Conservation (phyloP, 2,888 invertebrate species). For the Liopterus haemorrhoidalis region DNA sequence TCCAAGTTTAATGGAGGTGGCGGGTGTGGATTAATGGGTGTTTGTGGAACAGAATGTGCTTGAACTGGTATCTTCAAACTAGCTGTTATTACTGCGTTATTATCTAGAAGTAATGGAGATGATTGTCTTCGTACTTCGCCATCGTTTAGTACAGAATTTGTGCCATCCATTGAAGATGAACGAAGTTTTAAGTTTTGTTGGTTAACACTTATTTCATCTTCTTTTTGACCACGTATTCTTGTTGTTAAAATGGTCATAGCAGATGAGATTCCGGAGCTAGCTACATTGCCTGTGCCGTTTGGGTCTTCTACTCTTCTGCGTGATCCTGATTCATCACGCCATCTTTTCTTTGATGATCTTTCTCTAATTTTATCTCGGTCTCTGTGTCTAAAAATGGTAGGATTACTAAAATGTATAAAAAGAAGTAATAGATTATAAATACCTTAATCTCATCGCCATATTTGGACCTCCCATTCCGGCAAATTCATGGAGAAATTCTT, state of each 20-base stretch:
- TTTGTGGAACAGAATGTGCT: conserved; percentile 34
- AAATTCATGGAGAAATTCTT: conserved; percentile 67
- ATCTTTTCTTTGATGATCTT: conserved; percentile 46
- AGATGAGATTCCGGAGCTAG: conserved; percentile 47
- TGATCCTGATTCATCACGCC: conserved; percentile 48
- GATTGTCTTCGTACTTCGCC: conserved; percentile 51
- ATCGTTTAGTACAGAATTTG: conserved; percentile 50
- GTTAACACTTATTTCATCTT: conserved; percentile 43
- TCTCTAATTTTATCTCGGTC: conserved; percentile 43
- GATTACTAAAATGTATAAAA: conserved; percentile 5
- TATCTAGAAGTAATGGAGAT: conserved; percentile 52
- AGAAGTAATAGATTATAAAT: conserved; percentile 13
- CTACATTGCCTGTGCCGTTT: conserved; percentile 45
- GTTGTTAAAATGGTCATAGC: conserved; percentile 54
- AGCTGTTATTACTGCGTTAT: conserved; percentile 66
- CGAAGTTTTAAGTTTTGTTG: conserved; percentile 41
- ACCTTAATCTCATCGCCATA: conserved; percentile 46
- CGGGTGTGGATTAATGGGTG: no score
- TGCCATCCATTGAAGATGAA: conserved; percentile 44
- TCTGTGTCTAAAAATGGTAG: conserved; percentile 37
- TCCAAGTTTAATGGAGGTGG: conserved; percentile 53
- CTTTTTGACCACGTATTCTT: conserved; percentile 44
- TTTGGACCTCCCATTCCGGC: conserved; percentile 65
- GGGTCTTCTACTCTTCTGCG: conserved; percentile 39
- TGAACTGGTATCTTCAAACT: conserved; percentile 69